These are phyloP conservation scores for Itoplectis maculator DNA, from an alignment of 2,888 invertebrate genomes.

Conservation along the genomic window DNA sequence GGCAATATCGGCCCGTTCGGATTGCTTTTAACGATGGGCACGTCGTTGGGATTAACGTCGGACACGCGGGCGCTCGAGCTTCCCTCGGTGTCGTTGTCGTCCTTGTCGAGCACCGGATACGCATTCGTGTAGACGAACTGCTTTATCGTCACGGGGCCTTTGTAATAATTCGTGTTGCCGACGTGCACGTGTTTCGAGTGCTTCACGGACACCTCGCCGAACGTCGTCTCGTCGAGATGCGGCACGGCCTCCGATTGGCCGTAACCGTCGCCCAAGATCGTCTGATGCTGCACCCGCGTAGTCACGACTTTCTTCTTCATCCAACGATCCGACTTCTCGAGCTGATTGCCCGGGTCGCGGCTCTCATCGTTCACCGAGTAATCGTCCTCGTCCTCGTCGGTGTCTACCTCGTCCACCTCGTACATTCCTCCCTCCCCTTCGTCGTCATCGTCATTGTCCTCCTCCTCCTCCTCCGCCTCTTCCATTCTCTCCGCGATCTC, in stretches of 20 bases:
- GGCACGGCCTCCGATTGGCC: conserved; percentile 71
- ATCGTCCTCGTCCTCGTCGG: conserved; percentile 21
- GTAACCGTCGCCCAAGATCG: conserved; percentile 42
- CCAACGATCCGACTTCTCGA: conserved; percentile 60
- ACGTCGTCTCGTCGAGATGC: conserved; percentile 81
- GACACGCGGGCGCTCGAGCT: conserved; percentile 48
- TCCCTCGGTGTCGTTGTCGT: conserved; percentile 5
- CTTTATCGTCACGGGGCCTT: conserved; percentile 92
- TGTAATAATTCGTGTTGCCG: conserved; percentile 91
- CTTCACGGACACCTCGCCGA: conserved; percentile 88
- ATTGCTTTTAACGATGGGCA: conserved; percentile 29
- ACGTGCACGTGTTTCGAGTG: conserved; percentile 91
- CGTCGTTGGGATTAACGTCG: conserved; percentile 49
- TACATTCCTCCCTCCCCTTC: conserved; percentile 44
- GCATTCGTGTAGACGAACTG: conserved; percentile 87
- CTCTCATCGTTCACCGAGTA: conserved; percentile 35
- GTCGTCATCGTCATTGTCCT: too few relatives aligned
- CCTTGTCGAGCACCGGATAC: conserved; percentile 60
- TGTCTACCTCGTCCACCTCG: conserved; percentile 46
- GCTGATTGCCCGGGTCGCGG: conserved; percentile 31
- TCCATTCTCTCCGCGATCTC: conserved; percentile 43
- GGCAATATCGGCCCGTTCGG: conserved; percentile 45
- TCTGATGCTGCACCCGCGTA: conserved; percentile 58
- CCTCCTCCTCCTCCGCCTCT: neutral
- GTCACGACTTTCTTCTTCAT: conserved; percentile 53